These are phyloP conservation scores for Momotus momota DNA, from an alignment of 2,797 vertebrate species.

Conservation along the genomic window DNA sequence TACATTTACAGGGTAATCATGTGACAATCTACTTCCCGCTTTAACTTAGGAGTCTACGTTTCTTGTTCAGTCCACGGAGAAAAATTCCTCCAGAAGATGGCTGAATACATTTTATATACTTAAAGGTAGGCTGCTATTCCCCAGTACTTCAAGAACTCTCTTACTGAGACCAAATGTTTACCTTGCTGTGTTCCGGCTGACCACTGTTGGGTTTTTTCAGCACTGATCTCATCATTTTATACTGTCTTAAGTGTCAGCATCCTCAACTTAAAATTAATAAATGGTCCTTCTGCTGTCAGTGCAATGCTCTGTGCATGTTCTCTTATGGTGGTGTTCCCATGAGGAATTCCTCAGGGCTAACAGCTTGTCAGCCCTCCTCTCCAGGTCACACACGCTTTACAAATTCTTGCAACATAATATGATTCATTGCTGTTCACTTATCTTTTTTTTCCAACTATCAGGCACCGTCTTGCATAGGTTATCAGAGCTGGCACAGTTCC, in stretches of 20 bases:
- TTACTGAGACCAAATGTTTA: not conserved
- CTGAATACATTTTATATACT: not conserved
- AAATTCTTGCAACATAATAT: not conserved
- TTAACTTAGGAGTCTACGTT: not conserved
- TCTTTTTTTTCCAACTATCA: not conserved
- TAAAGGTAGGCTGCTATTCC: not conserved
- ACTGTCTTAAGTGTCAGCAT: not conserved
- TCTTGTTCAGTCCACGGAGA: not conserved
- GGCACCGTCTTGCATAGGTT: not conserved
- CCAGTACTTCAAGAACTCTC: not conserved
- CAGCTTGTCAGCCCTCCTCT: not conserved
- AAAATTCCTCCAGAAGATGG: not conserved
- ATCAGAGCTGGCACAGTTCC: not conserved
- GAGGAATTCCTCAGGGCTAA: not conserved
- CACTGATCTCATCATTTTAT: not conserved
- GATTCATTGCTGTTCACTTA: not conserved
- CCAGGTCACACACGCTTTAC: rapidly evolving
- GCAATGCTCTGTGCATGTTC: not conserved
- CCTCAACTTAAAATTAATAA: not conserved
- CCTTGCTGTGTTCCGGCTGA: not conserved
- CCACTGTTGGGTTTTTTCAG: not conserved
- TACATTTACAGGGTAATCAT: not conserved
- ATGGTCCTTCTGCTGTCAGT: not conserved
- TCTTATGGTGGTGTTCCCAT: rapidly evolving
- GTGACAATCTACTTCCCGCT: not conserved